phyloP scores from a whole-genome alignment of 2,888 invertebrate genomes.

The Salticus scenicus region DNA sequence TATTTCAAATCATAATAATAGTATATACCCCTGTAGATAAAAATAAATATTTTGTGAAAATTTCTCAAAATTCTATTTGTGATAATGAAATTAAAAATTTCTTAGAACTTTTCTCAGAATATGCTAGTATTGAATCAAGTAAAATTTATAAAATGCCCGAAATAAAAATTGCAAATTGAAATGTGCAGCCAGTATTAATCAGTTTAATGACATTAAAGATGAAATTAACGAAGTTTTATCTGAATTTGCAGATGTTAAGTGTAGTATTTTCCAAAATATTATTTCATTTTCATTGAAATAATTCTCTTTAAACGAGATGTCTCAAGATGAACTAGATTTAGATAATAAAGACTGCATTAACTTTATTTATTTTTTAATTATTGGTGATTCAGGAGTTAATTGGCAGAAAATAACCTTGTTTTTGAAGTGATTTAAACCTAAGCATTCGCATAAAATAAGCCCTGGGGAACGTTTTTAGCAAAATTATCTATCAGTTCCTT shows the following conservation, averaged over 20 bases:
- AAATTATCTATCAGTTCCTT: background rate
- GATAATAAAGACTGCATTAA: constrained; percentile 45
- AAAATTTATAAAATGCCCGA: background rate
- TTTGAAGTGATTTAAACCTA: constrained; percentile 44
- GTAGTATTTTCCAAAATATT: background rate
- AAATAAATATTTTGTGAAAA: background rate
- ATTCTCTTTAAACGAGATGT: constrained; percentile 28
- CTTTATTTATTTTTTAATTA: constrained; percentile 50
- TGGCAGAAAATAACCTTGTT: constrained; percentile 38
- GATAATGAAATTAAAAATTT: background rate
- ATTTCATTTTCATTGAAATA: constrained; percentile 38
- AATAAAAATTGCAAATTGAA: background rate
- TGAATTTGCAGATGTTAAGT: constrained; percentile 38
- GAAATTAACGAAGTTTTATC: constrained; percentile 27
- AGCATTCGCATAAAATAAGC: constrained; percentile 22
- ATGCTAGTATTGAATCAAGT: background rate
- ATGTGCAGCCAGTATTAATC: background rate
- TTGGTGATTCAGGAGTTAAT: constrained; percentile 36
- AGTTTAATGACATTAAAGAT: constrained; percentile 25
- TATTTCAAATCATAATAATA: no score
- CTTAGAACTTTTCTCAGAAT: background rate
- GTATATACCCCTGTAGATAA: background rate
- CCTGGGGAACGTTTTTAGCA: constrained; percentile 29
- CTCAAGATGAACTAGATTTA: constrained; percentile 19
- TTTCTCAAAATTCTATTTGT: no score